phyloP scores from a whole-genome alignment of 2,113 vertebrate genomes.

The Gavia stellata region DNA sequence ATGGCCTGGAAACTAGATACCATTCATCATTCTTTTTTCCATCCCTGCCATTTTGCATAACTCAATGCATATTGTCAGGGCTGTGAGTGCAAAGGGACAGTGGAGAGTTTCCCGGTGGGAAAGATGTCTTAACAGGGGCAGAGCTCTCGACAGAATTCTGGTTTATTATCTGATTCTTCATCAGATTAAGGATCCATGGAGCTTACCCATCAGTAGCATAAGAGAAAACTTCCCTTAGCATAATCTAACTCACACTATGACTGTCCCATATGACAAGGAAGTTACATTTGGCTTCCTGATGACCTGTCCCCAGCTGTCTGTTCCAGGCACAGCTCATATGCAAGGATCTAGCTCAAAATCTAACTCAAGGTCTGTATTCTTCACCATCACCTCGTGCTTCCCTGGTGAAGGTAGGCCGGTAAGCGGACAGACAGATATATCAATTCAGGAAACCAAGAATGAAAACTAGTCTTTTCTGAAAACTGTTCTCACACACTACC shows the following conservation, averaged over 20 bases:
- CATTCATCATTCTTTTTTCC: neutral
- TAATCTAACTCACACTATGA: neutral
- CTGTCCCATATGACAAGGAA: neutral
- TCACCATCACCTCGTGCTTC: neutral
- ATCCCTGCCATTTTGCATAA: neutral
- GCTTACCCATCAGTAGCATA: neutral
- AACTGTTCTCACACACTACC: neutral
- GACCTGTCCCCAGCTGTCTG: neutral
- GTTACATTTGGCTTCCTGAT: neutral
- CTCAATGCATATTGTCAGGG: neutral
- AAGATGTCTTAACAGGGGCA: neutral
- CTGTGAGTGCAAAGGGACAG: neutral
- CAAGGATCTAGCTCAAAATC: neutral
- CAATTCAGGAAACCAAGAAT: neutral
- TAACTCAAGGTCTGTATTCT: neutral
- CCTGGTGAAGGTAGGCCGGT: neutral
- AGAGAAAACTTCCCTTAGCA: neutral
- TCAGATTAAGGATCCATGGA: neutral
- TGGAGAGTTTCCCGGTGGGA: neutral
- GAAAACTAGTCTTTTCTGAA: neutral
- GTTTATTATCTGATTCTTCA: neutral
- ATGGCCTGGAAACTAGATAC: neutral
- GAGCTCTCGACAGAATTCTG: neutral
- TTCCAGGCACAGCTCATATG: neutral
- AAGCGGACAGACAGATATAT: neutral